Base-by-base conservation (phyloP, 1,140 invertebrate species). In the Solenopsis invicta region DNA sequence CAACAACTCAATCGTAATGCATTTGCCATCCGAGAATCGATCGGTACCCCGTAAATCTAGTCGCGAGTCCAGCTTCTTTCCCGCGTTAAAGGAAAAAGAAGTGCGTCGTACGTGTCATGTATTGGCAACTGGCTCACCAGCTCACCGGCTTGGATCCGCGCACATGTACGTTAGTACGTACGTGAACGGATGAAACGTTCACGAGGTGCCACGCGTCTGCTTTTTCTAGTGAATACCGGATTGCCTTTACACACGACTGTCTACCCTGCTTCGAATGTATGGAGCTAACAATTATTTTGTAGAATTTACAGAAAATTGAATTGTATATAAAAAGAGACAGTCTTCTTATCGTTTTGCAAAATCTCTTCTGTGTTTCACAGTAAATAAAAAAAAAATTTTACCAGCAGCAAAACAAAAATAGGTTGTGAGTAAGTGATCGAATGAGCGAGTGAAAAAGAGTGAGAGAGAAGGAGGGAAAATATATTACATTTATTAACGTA, bases 11-110 rank as follows among this genome's bases (percentile, higher is more conserved):
- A 90, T 90, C 59, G 71, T 56, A 45, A 54, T n/a, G 74, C 48
- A 56, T 81, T 52, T 61, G 54, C 76, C 61, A 64, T 48, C 54
- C 45, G 48, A 61, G 72, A 50, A 87, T 76, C 87, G 41, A 18
- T 56, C 62, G 76, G 81, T 89, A 81, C 71, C 81, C 85, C 52
- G 88, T 90, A 90, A 87, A 90, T 89, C 71, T 64, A 90, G 62
- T 74, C n/a, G 85, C 67, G 67, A 88, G 86, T 80, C 78, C 48
- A 45, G 61, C 72, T 90, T 89, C 80, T 90, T 90, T 90, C 59
- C 64, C 61, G 59, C 67, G 50, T 50, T 69, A 62, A 85, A 76
- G 75, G 66, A 89, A 89, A 89, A 90, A 90, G 69, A 67, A 90
- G 78, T 86, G 80, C 67, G 75, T 69, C 82, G 85, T 84, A 87